Percentiles rank a stretch among this genome's conserved stretches.
Conservation (phyloP, 2,888 invertebrate genomes). For the Drosophila borealis region DNA sequence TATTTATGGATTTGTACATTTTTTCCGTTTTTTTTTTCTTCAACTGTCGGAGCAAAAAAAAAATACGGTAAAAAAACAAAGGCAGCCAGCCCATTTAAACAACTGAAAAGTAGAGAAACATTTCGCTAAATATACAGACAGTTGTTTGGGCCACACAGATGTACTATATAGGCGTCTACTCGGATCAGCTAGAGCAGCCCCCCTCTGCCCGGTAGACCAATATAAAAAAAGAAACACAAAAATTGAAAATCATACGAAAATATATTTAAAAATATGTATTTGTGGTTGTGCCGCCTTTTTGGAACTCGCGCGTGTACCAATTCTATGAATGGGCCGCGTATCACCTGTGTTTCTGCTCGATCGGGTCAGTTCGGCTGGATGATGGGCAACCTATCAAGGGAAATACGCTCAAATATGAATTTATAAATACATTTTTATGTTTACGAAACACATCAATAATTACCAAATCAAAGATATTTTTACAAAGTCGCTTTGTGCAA, state of each 20-base stretch:
- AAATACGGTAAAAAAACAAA: constrained; percentile 17
- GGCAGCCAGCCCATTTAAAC: constrained; percentile 53
- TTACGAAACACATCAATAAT: constrained; percentile 1
- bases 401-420: background rate
- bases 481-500: background rate
- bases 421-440: constrained; percentile 5
- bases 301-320: constrained; percentile 22
- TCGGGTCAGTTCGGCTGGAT: constrained; percentile 8
- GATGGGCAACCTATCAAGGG: constrained; percentile 2
- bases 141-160: constrained; percentile 51
- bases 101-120: constrained; percentile 45
- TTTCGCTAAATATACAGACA: constrained; percentile 68
- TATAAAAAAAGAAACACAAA: constrained; percentile 9
- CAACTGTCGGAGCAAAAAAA: constrained; percentile 1
- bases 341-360: constrained; percentile 27
- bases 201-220: constrained; percentile 8
- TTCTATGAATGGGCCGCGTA: constrained; percentile 53
- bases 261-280: constrained; percentile 41
- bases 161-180: constrained; percentile 44
- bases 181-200: constrained; percentile 9
- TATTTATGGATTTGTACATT: constrained; percentile 67
- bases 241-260: constrained; percentile 56
- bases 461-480: background rate
- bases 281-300: constrained; percentile 18
- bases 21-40: constrained; percentile 21